Evolutionary conservation across 2,113 vertebrate genomes (phyloP), one percentile per base, ranked within the genome.

Genomic region (Picathartes gymnocephalus): DNA sequence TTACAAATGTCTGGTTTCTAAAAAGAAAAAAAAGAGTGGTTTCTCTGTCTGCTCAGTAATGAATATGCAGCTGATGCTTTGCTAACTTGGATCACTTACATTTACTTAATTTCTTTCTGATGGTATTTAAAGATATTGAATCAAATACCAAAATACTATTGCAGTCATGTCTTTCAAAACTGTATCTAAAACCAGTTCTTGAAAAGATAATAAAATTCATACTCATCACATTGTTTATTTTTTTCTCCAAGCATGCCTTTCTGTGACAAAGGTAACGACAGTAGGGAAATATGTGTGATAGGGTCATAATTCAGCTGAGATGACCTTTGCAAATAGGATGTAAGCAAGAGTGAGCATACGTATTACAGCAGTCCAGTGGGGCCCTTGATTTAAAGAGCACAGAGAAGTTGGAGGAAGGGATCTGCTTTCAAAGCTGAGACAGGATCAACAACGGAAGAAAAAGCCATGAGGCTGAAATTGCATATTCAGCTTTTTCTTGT

Each of bases 381-480:
- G 66, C 90, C 71, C 81, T 92, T 82, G 90, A 81, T 77, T 96
- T 96, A 94, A 97, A 88, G 85, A 94, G 68, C 74, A 83, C 20
- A 39, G 93, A 94, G 69, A 92, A 66, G 80, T 54, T 92, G 56
- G 90, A 88, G 42, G 61, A 57, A 89, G 28, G 58, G 48, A 92
- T 97, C 76, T 95, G 69, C 91, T 97, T 97, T 95, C 57, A 85
- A 82, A 92, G 66, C 56, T 33, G 42, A 94, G 58, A 39, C 70
- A 84, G 76, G 27, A 92, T 88, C 48, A 92, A 76, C 64, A 82
- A 76, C 45, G 50, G 88, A 94, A 77, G 92, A 68, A 96, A 91
- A 91, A 95, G 50, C 37, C 56, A 7, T 61, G 54, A 88, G 54
- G 42, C 69, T 93, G 58, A 92, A 89, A 69, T 48, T 70, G 62